These are phyloP conservation scores for Eumerus sabulonum DNA, from an alignment of 2,888 invertebrate genomes.

Conservation along the genomic window DNA sequence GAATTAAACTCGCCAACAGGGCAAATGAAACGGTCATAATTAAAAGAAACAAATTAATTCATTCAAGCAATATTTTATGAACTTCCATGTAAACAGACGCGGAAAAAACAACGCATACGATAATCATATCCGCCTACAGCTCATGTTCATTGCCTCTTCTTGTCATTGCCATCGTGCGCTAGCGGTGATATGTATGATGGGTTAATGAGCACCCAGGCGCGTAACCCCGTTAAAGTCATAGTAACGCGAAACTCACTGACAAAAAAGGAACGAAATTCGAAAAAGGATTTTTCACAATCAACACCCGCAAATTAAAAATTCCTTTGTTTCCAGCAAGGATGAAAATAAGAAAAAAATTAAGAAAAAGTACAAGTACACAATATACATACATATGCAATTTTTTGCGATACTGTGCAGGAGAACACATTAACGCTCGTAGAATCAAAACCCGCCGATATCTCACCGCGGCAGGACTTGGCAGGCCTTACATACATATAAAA, in stretches of 20 bases:
- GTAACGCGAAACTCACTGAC: conserved; percentile 5
- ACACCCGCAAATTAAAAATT: conserved; percentile 61
- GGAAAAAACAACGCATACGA: too few species aligned
- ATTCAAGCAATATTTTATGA: too few species aligned
- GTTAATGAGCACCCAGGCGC: conserved; percentile 28
- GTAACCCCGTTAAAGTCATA: conserved; percentile 31
- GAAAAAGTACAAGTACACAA: conserved; percentile 44
- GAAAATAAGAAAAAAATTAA: conserved; percentile 29
- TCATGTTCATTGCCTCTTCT: too few species aligned
- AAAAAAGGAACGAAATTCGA: too few species aligned
- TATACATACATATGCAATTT: conserved; percentile 38
- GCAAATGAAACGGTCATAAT: too few species aligned
- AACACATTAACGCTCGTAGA: conserved; percentile 49
- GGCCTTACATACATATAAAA: conserved; percentile 54
- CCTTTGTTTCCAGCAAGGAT: conserved; percentile 34
- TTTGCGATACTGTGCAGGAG: too few species aligned
- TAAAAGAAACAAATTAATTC: too few species aligned
- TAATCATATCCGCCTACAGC: too few species aligned
- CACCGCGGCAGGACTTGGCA: conserved; percentile 27
- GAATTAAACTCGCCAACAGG: too few species aligned
- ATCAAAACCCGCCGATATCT: conserved; percentile 40
- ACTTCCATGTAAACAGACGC: too few species aligned
- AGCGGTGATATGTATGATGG: conserved; percentile 14
- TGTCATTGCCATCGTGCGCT: not conserved
- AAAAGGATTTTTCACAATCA: conserved; percentile 55